Base-by-base conservation (phyloP, 2,797 vertebrate genomes). In the Periparus ater region DNA sequence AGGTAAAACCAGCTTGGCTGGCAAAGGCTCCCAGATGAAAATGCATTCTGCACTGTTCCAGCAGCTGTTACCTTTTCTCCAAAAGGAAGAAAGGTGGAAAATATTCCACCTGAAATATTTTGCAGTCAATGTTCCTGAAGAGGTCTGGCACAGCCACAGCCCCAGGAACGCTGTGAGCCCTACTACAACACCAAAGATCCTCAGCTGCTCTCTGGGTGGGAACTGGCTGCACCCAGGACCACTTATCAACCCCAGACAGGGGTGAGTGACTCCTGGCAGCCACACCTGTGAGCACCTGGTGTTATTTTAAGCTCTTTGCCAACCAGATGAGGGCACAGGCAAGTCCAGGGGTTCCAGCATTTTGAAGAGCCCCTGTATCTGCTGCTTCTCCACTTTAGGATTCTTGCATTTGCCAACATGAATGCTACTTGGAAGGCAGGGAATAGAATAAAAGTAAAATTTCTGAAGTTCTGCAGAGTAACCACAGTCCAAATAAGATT, bases 191-290 rank as follows among this genome's bases (percentile, higher is more conserved):
- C 22, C 17, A 38, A 36, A 12, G 36, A 51, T 42, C 27, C 51
- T 58, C 68, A 40, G 0, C 4, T 0, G 0, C 19, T 29, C 32
- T 74, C 50, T 71, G 3, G 0, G 22, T 38, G 19, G 42, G 25
- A 58, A 32, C 6, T 30, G 9, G 11, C 29, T 65, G 54, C 16
- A 6, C 12, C 11, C 42, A 22, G 34, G 30, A 67, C 30, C 19
- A 12, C 9, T 51, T 26, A 42, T 1, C 36, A 72, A 15, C 42
- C 38, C 25, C 79, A 45, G n/a, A 11, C 7, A 7, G 19, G 14
- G 18, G 6, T 61, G 32, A 22, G 19, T 62, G 44, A 51, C 62
- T 57, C 61, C 3, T 3, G 32, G 22, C 54, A 82, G 38, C 15
- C 26, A 30, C 3, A 2, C 21, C 70, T 86, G 38, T 55, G 53